Base-by-base conservation (phyloP, 2,113 vertebrate genomes). In the Chloebia gouldiae region DNA sequence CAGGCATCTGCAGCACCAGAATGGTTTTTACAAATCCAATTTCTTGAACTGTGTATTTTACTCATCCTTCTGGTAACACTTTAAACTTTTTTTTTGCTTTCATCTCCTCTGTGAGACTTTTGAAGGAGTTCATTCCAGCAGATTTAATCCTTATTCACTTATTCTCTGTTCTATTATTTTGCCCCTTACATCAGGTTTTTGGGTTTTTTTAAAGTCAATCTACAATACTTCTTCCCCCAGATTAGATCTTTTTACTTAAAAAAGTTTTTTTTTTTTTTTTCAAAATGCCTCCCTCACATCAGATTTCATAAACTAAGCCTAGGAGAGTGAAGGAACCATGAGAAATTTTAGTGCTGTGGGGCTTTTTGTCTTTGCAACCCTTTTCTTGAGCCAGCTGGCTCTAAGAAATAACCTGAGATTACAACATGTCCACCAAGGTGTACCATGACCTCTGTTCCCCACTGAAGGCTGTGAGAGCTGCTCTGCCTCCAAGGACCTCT, bases 11-110 rank as follows among this genome's bases (percentile, higher is more conserved):
- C 54, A 83, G 85, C 7, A 4, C 39, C 50, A 33, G 37, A 79
- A 72, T 80, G 22, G 47, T 92, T 96, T 92, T 78, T 66, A 92
- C 39, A 94, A 83, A 93, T 66, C n/a, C 51, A 70, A 1, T 90
- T 64, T 95, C 68, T 65, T 68, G 90, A 92, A 86, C 83, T 10
- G 1, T 54, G 4, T 65, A 30, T 92, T 95, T 94, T 80, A 66
- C 59, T 94, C 64, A 47, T 17, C 21, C 30, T 82, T 95, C 78
- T 80, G 81, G 90, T 35, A 90, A 90, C 27, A 59, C 10, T 57
- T 90, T 6, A 59, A 93, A 44, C 20, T 2, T 14, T 37, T 47
- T 39, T 82, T 70, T 82, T 39, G 1, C 63, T 87, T 82, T 94
- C 50, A 37, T 78, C 70, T 69, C 35, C 54, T 92, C 44, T 60